These are phyloP conservation scores for Panzeria rudis DNA, from an alignment of 2,888 invertebrate genomes.

Conservation along the genomic window DNA sequence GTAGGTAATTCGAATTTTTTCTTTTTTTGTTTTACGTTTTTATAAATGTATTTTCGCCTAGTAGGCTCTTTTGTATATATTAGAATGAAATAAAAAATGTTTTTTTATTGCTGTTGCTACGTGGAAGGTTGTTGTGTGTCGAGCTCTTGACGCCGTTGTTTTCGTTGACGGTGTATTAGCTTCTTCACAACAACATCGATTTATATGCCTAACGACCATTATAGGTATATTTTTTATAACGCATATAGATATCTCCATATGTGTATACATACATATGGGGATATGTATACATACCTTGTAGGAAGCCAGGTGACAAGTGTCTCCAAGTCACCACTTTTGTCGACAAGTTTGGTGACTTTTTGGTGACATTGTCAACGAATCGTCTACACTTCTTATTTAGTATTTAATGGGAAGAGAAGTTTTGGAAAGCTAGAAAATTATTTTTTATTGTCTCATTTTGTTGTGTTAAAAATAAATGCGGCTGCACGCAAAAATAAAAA, in stretches of 20 bases:
- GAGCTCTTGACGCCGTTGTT: slow-evolving; percentile 53
- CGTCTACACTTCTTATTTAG: no score
- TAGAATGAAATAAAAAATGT: not conserved
- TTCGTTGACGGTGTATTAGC: slow-evolving; percentile 22
- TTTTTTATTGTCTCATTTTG: no score
- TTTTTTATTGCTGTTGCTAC: slow-evolving; percentile 74
- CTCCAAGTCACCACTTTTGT: no score
- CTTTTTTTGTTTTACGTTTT: not conserved
- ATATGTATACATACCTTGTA: no score
- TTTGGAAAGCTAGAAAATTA: no score
- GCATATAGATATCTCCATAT: not conserved
- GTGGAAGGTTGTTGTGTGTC: slow-evolving; percentile 75
- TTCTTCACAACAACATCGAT: not conserved
- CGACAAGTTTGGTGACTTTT: no score
- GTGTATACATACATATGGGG: no score
- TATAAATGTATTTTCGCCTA: slow-evolving; percentile 17
- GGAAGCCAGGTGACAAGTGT: no score
- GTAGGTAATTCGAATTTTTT: not conserved
- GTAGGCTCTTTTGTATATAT: not conserved
- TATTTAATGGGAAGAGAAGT: no score
- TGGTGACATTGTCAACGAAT: no score
- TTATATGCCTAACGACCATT: not conserved
- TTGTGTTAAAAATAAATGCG: no score
- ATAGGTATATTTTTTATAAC: not conserved
- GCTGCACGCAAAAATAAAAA: no score